phyloP scores from a whole-genome alignment of 2,113 vertebrate genomes.

The Podarcis cretensis region DNA sequence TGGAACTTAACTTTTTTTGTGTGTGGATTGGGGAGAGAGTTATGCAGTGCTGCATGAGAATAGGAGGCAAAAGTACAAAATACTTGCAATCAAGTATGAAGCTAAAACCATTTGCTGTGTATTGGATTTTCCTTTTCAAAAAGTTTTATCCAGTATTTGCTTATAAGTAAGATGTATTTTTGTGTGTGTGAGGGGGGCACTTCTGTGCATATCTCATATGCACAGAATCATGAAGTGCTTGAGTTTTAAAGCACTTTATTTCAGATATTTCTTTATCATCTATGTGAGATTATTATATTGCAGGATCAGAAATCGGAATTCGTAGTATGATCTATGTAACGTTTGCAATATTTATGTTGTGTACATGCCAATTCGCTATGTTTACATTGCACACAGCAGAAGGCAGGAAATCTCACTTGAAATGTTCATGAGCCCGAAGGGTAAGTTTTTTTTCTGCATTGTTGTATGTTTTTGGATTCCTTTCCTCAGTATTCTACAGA shows the following conservation, averaged over 20 bases:
- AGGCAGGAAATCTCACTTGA: slow-evolving; percentile 36
- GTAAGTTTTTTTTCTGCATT: neutral
- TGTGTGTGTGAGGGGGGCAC: slow-evolving; percentile 38
- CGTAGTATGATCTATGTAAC: slow-evolving; percentile 31
- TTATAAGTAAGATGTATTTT: slow-evolving; percentile 59
- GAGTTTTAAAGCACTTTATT: slow-evolving; percentile 60
- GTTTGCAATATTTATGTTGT: slow-evolving; percentile 40
- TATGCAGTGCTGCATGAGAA: slow-evolving; percentile 71
- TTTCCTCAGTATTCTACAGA: neutral
- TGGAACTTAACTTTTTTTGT: slow-evolving; percentile 67
- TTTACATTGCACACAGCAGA: slow-evolving; percentile 60
- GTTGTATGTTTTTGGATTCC: neutral
- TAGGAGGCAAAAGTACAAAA: slow-evolving; percentile 43
- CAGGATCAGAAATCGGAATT: slow-evolving; percentile 50
- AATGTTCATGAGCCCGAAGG: slow-evolving; percentile 26
- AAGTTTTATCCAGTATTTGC: slow-evolving; percentile 66
- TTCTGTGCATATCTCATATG: slow-evolving; percentile 45
- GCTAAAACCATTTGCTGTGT: slow-evolving; percentile 62
- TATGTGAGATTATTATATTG: slow-evolving; percentile 40
- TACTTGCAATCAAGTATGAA: slow-evolving; percentile 71
- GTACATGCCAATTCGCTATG: slow-evolving; percentile 22
- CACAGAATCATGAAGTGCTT: slow-evolving; percentile 60
- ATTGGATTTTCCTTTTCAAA: slow-evolving; percentile 68
- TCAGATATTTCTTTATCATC: slow-evolving; percentile 46
- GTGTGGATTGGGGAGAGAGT: slow-evolving; percentile 55